Base-by-base conservation (phyloP, 1,140 invertebrate species). In the Drosophila repletoides region DNA sequence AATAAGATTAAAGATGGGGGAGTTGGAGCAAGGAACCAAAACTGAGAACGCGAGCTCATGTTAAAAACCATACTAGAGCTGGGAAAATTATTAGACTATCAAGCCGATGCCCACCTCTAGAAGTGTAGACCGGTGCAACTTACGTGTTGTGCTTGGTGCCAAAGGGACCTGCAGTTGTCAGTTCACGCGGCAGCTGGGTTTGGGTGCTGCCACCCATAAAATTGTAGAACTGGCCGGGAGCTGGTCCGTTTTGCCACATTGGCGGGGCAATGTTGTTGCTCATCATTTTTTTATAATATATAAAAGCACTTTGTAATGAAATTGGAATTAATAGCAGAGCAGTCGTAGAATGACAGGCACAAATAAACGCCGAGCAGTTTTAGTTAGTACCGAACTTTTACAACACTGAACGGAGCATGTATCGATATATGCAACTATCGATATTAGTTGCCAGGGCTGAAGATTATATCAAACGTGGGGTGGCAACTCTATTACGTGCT, bases 161-260 rank as follows among this genome's bases (percentile, higher is more conserved):
- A 34, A 89, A 86, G 19, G 91, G 72, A 29, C 91, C 72, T 40
- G 76, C 73, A 3, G 80, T 53, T 12, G 80, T 84, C 55, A 76
- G 45, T 55, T 75, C 68, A n/a, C 75, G 66, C 4, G 79, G 80
- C 41, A 88, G 60, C 60, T 91, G 68, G 52, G 61, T 33, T 24
- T 15, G 21, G n/a, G 34, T 58, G 34, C 41, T 71, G 43, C 64
- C 88, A 3, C 91, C 92, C 14, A 94, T 94, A 76, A 95, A 95
- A 86, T 95, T 93, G 72, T 95, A 95, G 72, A 95, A 93, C 12
- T 91, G 91, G 15, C 94, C 94, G 10, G 94, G 94, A 7, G 92
- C 67, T 0, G 95, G 94, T 14, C 94, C 94, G 91, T 95, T 95
- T 14, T 93, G 91, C 94, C 94, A 95, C 53, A 95, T 91, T 6